A percentile compares a stretch with the other conserved stretches of the same genome.
phyloP scores from a whole-genome alignment of 2,888 invertebrate species.

The Cordilura impudica region DNA sequence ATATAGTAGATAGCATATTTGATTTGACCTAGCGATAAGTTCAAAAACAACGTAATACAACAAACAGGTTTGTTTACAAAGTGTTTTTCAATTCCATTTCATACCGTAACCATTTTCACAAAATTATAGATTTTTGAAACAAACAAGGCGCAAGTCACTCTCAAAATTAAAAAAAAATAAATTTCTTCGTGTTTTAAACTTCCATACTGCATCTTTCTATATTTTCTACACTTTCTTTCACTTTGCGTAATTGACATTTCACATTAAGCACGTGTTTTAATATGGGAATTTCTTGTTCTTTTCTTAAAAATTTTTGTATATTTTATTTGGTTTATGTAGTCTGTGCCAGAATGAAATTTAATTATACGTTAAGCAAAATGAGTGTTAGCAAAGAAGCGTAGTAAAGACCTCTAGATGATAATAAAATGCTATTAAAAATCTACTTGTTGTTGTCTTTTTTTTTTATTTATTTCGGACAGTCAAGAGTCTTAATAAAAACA shows the following conservation, averaged over 20 bases:
- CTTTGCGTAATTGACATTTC: background rate
- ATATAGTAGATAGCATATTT: no score
- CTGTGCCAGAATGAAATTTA: conserved; percentile 63
- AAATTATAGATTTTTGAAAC: background rate
- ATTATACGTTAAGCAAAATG: conserved; percentile 32
- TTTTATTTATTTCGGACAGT: background rate
- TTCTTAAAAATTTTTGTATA: conserved; percentile 12
- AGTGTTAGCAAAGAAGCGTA: background rate
- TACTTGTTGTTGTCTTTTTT: background rate
- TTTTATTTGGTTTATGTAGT: conserved; percentile 33
- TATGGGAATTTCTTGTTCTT: conserved; percentile 25
- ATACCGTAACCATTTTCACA: background rate
- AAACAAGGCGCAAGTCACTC: conserved; percentile 1
- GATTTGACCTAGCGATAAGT: background rate
- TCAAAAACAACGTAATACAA: background rate
- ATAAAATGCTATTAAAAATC: background rate
- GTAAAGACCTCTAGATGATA: background rate
- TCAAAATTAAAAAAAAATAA: no score
- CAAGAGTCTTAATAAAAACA: conserved; percentile 28
- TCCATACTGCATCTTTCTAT: background rate
- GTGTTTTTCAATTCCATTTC: background rate
- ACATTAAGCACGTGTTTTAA: conserved; percentile 43
- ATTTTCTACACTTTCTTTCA: background rate
- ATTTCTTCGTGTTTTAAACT: no score
- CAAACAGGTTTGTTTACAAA: background rate